A percentile compares a stretch with the other conserved stretches of the same genome.
Evolutionary conservation across 2,888 invertebrate species (phyloP).

Genomic region (Acronicta psi): DNA sequence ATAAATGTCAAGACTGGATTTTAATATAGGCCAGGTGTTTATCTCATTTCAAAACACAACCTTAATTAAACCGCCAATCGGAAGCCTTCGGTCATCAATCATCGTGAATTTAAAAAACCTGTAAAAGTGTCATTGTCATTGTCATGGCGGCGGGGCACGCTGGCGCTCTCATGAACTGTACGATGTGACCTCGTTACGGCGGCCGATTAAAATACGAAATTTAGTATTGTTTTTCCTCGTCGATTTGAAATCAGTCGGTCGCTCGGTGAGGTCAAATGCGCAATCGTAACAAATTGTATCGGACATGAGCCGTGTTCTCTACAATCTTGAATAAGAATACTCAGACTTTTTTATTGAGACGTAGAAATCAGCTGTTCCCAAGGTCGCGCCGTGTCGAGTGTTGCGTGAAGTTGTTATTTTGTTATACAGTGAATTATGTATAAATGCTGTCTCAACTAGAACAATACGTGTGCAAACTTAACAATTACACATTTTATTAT

Average conservation of each 20-base stretch:
- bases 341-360: slow-evolving; percentile 57
- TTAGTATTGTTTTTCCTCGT: slow-evolving; percentile 72
- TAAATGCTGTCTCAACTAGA: slow-evolving; percentile 49
- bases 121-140: slow-evolving; percentile 72
- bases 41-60: slow-evolving; percentile 36
- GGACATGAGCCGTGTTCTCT: slow-evolving; percentile 48
- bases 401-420: slow-evolving; percentile 65
- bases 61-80: slow-evolving; percentile 43
- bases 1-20: slow-evolving; percentile 48
- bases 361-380: slow-evolving; percentile 74
- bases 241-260: slow-evolving; percentile 70
- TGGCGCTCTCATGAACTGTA: slow-evolving; percentile 49
- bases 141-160: slow-evolving; percentile 60
- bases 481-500: slow-evolving; percentile 27
- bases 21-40: slow-evolving; percentile 26
- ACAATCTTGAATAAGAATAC: slow-evolving; percentile 47
- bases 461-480: slow-evolving; percentile 58
- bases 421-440: slow-evolving; percentile 46
- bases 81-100: slow-evolving; percentile 54
- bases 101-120: slow-evolving; percentile 49
- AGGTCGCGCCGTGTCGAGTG: slow-evolving; percentile 56
- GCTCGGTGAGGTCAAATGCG: slow-evolving; percentile 67
- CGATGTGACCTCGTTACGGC: slow-evolving; percentile 61
- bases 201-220: slow-evolving; percentile 66
- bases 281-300: slow-evolving; percentile 67